Conservation (phyloP, 2,113 vertebrate genomes). For the Tachuris rubrigastra region DNA sequence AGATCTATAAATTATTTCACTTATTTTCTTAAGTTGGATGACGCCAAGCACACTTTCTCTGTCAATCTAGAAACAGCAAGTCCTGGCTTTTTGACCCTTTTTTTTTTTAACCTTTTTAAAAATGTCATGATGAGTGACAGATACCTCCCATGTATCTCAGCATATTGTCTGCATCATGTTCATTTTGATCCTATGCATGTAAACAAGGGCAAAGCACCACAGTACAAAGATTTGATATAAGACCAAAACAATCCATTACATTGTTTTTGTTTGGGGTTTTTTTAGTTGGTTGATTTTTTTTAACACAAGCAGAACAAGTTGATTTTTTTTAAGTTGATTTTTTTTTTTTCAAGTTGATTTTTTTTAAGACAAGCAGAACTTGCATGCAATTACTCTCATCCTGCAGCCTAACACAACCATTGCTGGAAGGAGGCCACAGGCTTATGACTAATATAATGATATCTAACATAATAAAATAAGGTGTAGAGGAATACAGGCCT, state of each 20-base stretch:
- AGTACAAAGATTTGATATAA: background rate
- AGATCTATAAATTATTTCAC: background rate
- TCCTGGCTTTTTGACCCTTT: background rate
- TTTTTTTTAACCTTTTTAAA: background rate
- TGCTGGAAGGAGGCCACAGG: background rate
- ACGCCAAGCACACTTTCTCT: background rate
- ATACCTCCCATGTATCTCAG: background rate
- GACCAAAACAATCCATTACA: background rate
- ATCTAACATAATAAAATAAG: background rate
- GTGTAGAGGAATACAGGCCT: background rate
- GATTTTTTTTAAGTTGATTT: too few species aligned
- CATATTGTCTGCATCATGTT: background rate
- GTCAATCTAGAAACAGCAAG: background rate
- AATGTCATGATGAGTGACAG: background rate
- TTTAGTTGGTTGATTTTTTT: background rate
- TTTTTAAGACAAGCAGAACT: background rate
- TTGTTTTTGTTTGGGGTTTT: background rate
- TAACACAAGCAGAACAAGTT: background rate
- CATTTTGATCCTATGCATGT: background rate
- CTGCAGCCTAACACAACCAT: background rate
- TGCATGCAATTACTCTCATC: background rate
- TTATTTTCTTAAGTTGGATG: background rate
- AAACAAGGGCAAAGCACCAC: background rate
- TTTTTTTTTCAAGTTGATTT: background rate
- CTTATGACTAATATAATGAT: background rate